Conservation (phyloP, 2,797 vertebrate genomes). For the Trachops cirrhosus region DNA sequence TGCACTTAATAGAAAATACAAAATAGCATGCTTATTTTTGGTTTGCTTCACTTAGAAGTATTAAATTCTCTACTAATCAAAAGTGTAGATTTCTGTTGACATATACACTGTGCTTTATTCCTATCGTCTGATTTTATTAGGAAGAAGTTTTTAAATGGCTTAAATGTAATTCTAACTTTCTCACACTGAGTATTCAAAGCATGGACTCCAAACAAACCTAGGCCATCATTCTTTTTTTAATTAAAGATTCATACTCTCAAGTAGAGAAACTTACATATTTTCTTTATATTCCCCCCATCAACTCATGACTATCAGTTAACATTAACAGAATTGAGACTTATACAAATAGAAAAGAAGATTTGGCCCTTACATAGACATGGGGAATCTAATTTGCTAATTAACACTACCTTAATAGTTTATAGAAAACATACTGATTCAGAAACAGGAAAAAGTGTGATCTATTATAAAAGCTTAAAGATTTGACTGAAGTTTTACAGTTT, state of each 20-base stretch:
- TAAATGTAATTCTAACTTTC: slow-evolving; percentile 3
- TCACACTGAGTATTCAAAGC: neutral
- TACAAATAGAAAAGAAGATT: neutral
- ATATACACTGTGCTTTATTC: neutral
- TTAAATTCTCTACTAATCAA: neutral
- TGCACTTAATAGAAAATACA: slow-evolving; percentile 34
- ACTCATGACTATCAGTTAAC: neutral
- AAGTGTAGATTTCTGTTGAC: neutral
- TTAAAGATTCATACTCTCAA: neutral
- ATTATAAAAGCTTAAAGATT: neutral
- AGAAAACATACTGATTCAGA: neutral
- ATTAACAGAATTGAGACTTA: slow-evolving; percentile 17
- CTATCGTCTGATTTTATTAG: slow-evolving; percentile 2
- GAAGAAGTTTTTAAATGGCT: neutral
- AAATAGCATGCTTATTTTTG: slow-evolving; percentile 10
- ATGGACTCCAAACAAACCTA: neutral
- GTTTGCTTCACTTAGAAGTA: neutral
- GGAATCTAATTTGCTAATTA: neutral
- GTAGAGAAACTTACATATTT: slow-evolving; percentile 29
- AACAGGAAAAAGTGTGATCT: neutral
- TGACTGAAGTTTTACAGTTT: neutral
- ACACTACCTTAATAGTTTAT: neutral
- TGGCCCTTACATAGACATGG: neutral
- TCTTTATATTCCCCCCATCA: neutral
- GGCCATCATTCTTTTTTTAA: neutral